These are phyloP conservation scores for Cheilosia variabilis DNA, from an alignment of 2,888 invertebrate species.

Conservation along the genomic window DNA sequence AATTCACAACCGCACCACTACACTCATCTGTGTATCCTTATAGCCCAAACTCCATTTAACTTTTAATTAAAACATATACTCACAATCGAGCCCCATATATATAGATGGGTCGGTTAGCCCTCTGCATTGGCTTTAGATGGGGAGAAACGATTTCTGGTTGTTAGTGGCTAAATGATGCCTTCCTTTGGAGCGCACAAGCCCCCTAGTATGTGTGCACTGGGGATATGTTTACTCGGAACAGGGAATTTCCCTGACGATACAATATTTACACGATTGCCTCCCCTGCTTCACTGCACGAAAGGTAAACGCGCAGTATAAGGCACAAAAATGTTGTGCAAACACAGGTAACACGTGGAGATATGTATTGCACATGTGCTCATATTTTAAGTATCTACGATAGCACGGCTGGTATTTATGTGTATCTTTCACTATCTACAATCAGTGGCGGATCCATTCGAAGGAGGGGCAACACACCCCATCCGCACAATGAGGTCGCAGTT, in stretches of 20 bases:
- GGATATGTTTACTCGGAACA: constrained; percentile 22
- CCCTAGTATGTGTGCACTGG: not conserved
- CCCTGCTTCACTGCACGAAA: not conserved
- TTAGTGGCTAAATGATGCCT: not conserved
- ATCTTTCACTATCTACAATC: not conserved
- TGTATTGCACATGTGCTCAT: constrained; percentile 22
- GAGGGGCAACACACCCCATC: too few species aligned
- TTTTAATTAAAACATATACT: constrained; percentile 56
- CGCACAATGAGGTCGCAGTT: too few species aligned
- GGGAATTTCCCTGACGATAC: constrained; percentile 25
- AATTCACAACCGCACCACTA: not conserved
- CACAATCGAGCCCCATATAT: constrained; percentile 6
- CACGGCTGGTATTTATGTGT: not conserved
- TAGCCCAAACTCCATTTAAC: constrained; percentile 52
- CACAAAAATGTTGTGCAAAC: constrained; percentile 19
- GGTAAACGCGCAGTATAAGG: constrained; percentile 6
- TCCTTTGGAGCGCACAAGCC: too few species aligned
- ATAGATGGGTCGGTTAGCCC: not conserved
- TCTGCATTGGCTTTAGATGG: constrained; percentile 1
- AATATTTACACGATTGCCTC: constrained; percentile 17
- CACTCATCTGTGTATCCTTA: not conserved
- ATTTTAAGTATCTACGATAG: constrained; percentile 11
- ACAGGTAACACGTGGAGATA: constrained; percentile 6
- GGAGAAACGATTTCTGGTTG: constrained; percentile 22
- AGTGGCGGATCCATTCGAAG: too few species aligned